phyloP scores from a whole-genome alignment of 2,113 vertebrate species.

The Syngnathus floridae region DNA sequence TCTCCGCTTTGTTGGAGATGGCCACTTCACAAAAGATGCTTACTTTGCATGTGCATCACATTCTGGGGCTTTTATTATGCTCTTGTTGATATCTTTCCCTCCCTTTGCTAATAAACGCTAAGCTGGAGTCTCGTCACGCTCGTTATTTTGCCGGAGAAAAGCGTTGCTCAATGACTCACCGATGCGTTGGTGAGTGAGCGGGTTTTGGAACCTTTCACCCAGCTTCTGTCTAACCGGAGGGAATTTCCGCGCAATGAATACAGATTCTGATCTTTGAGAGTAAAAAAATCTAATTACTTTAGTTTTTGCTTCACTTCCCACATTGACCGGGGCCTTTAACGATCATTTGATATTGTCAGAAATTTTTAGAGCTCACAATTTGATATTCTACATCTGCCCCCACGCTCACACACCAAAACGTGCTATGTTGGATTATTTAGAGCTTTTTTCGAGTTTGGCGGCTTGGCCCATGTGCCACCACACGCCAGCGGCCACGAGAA shows the following conservation, averaged over 20 bases:
- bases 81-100: conserved; percentile 34
- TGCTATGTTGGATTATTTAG: neutral
- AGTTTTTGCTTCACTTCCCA: neutral
- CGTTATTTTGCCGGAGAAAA: conserved; percentile 12
- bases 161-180: conserved; percentile 31
- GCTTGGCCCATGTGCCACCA: conserved; percentile 1
- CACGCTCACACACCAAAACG: too few species aligned
- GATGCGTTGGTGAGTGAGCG: conserved; percentile 6
- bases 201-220: neutral
- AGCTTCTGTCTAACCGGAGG: conserved; percentile 4
- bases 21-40: neutral
- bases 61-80: conserved; percentile 32
- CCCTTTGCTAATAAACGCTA: conserved; percentile 37
- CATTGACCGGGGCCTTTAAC: neutral
- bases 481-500: conserved; percentile 10
- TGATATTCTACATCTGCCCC: neutral
- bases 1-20: neutral
- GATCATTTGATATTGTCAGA: neutral
- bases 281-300: neutral
- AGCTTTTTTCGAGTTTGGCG: neutral
- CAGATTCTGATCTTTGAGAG: neutral
- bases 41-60: conserved; percentile 21
- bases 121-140: conserved; percentile 27
- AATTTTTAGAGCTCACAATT: neutral
- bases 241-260: neutral